phyloP scores from a whole-genome alignment of 2,797 vertebrate species.

The Rhinatrema bivittatum region DNA sequence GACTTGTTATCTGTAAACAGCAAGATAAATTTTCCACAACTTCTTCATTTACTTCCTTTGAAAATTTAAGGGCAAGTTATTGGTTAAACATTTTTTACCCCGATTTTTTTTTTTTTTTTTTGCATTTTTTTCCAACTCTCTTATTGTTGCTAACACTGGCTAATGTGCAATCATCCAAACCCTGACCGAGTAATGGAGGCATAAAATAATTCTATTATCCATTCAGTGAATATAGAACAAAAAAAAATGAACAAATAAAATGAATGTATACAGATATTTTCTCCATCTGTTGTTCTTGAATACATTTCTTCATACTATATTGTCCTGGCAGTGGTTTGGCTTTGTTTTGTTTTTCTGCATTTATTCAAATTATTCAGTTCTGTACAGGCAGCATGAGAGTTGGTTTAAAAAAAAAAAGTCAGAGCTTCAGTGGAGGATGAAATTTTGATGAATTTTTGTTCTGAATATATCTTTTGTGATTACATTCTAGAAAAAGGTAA shows the following conservation, averaged over 20 bases:
- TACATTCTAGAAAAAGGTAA: no score
- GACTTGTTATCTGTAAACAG: conserved; percentile 80
- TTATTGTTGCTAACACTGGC: conserved; percentile 65
- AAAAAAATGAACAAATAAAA: conserved; percentile 47
- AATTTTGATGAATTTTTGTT: no score
- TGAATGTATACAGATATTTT: conserved; percentile 46
- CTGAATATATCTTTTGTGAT: no score
- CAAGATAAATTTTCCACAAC: conserved; percentile 78
- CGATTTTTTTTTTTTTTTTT: conserved; percentile 61
- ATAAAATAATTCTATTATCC: conserved; percentile 67
- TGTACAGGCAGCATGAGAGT: conserved; percentile 32
- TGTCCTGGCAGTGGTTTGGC: no score
- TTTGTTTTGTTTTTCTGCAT: no score
- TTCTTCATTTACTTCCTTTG: conserved; percentile 67
- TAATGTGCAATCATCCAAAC: conserved; percentile 61
- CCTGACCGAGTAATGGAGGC: conserved; percentile 54
- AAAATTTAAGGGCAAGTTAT: conserved; percentile 66
- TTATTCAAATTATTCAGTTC: conserved; percentile 21
- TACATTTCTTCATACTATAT: conserved; percentile 51
- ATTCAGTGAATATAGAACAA: conserved; percentile 40
- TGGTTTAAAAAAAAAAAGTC: no score
- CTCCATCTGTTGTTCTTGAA: conserved; percentile 38
- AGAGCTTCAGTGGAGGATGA: no score
- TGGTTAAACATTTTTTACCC: conserved; percentile 52
- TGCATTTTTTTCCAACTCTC: conserved; percentile 62